These are phyloP conservation scores for Lontra canadensis DNA, from an alignment of 2,113 vertebrate genomes.

Conservation along the genomic window DNA sequence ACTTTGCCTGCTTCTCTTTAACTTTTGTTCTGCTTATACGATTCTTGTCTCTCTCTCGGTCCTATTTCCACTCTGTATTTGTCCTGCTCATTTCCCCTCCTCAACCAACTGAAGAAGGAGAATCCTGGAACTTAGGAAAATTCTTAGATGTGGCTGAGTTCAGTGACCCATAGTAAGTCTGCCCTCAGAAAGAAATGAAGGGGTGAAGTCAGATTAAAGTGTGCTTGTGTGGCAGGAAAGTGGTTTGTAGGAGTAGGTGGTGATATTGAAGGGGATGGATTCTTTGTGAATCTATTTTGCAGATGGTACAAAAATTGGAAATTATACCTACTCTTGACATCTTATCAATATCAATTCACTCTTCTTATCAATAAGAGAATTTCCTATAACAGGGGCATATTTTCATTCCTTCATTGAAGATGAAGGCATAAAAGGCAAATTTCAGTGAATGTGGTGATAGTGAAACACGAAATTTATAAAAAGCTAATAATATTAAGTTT, in stretches of 20 bases:
- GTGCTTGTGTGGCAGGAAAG: background rate
- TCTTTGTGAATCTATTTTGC: background rate
- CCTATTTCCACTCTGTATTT: background rate
- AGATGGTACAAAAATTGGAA: background rate
- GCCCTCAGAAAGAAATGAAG: background rate
- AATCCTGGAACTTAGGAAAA: background rate
- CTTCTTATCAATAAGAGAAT: background rate
- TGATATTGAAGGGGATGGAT: background rate
- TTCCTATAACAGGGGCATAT: background rate
- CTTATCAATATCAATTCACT: background rate
- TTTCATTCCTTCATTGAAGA: background rate
- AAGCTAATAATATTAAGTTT: background rate
- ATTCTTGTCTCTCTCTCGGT: background rate
- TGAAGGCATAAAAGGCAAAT: background rate
- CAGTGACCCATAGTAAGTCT: background rate
- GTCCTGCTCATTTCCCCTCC: background rate
- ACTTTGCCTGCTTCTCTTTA: background rate
- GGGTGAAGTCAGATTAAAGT: too few species aligned
- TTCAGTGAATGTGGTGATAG: background rate
- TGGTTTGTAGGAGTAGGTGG: background rate
- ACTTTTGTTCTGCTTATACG: background rate
- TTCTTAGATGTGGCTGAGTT: background rate
- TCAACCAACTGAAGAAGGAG: background rate
- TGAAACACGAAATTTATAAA: background rate
- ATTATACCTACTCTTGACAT: background rate